phyloP scores from a whole-genome alignment of 2,888 invertebrate species.

The Sicus ferrugineus region DNA sequence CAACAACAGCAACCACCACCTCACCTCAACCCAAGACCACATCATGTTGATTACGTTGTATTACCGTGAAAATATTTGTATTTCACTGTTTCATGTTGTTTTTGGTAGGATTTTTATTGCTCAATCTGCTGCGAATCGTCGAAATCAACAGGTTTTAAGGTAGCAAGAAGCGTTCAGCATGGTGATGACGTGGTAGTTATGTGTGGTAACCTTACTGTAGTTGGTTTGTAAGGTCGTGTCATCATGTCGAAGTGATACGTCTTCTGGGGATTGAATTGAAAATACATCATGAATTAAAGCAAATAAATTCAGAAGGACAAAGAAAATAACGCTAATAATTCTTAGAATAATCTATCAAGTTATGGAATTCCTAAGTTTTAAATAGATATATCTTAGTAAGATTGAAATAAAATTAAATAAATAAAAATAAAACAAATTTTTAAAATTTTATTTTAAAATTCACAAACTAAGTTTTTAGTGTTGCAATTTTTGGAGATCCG shows the following conservation, averaged over 20 bases:
- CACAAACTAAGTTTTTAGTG: too few relatives aligned
- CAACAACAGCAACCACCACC: constrained; percentile 15
- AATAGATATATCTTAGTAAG: too few relatives aligned
- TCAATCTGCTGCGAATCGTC: constrained; percentile 36
- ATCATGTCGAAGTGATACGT: constrained; percentile 34
- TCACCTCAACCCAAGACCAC: constrained; percentile 22
- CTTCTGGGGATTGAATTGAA: constrained; percentile 32
- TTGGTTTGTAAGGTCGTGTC: constrained; percentile 19
- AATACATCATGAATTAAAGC: too few relatives aligned
- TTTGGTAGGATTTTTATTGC: constrained; percentile 39
- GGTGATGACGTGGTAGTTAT: not conserved
- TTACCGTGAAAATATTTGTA: constrained; percentile 58
- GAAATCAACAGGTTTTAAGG: constrained; percentile 40
- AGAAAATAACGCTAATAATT: too few relatives aligned
- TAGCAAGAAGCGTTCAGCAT: not conserved
- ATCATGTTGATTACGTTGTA: constrained; percentile 48
- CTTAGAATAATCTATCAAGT: too few relatives aligned
- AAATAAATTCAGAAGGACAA: too few relatives aligned
- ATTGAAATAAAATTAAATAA: too few relatives aligned
- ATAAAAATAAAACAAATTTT: too few relatives aligned
- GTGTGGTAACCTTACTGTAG: not conserved
- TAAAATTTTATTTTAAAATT: too few relatives aligned
- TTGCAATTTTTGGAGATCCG: too few relatives aligned
- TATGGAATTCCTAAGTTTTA: too few relatives aligned
- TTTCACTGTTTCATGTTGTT: constrained; percentile 44